Percentiles rank a stretch among this genome's conserved stretches.
phyloP scores from a whole-genome alignment of 1,140 invertebrate species.

The Mamestra configurata region DNA sequence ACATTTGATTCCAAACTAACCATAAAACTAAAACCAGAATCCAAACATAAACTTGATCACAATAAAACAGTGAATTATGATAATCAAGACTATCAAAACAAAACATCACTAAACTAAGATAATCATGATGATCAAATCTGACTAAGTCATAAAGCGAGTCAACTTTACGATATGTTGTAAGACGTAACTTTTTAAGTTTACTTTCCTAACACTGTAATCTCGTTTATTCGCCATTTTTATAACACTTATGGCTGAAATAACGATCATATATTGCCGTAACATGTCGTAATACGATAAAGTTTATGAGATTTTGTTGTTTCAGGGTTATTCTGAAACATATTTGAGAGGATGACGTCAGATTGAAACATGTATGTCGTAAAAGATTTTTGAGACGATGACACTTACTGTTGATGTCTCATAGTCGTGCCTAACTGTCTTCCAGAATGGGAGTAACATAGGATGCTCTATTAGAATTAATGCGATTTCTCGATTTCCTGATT shows the following conservation, averaged over 20 bases:
- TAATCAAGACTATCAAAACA: neutral
- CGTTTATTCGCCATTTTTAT: conserved; percentile 38
- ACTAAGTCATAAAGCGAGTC: neutral
- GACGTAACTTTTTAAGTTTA: conserved; percentile 13
- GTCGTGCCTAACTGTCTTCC: neutral
- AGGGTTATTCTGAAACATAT: neutral
- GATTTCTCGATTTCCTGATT: no score
- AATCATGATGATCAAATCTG: neutral
- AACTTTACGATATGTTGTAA: conserved; percentile 24
- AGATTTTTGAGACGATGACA: neutral
- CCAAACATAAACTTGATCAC: neutral
- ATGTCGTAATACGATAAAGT: neutral
- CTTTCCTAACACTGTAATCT: conserved; percentile 28
- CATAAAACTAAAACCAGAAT: neutral
- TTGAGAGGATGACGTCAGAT: no score
- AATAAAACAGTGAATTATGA: conserved; percentile 7
- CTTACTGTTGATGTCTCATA: no score
- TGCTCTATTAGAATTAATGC: neutral
- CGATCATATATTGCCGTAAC: conserved; percentile 3
- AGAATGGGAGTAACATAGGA: neutral
- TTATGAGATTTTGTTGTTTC: conserved; percentile 11
- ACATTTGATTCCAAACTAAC: neutral
- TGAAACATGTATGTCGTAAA: no score
- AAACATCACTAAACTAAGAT: neutral
- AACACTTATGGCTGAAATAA: neutral